Base-by-base conservation (phyloP, 2,797 vertebrate species). In the Tauraco hartlaubi region DNA sequence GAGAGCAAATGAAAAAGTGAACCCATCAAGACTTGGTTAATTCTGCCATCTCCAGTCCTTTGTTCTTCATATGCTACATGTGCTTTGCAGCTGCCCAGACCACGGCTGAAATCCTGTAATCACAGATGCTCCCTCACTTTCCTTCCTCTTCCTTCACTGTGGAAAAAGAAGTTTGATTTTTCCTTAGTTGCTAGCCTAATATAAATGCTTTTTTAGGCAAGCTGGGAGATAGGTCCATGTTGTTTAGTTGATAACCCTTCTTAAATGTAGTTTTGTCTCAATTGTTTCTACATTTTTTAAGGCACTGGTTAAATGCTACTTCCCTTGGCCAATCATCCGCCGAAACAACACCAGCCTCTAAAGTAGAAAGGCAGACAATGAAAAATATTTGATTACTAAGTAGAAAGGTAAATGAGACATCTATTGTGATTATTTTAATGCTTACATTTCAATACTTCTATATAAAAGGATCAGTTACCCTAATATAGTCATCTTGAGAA, bases 401-500 rank as follows among this genome's bases (percentile, higher is more conserved):
- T 41, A 31, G 39, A 91, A 94, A 91, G 79, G 85, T 88, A 81
- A 63, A 63, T n/a, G 52, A 90, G 56, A 81, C 85, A 82, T 54
- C 51, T 59, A 43, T 68, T 91, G 44, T 84, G 77, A 85, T 95
- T 90, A 91, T 92, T 94, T 95, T 93, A 91, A 89, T 94, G 49
- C 96, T 94, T 80, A 52, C 74, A 83, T 94, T 91, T 85, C 69
- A 62, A 77, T 78, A n/a, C 15, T 83, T 67, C 77, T 85, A 26
- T 85, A 26, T 77, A 58, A 94, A 88, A 97, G 79, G 63, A 93
- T 77, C 74, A 33, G 95, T 94, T 96, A 83, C 51, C 48, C 77
- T 92, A 91, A 96, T 92, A 95, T 8, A 96, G 92, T 94, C 80
- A 64, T 97, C 90, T 85, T 63, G 82, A 96, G 91, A 96, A 97